Conservation (phyloP, 1,140 invertebrate species). For the Eurosta solidaginis region DNA sequence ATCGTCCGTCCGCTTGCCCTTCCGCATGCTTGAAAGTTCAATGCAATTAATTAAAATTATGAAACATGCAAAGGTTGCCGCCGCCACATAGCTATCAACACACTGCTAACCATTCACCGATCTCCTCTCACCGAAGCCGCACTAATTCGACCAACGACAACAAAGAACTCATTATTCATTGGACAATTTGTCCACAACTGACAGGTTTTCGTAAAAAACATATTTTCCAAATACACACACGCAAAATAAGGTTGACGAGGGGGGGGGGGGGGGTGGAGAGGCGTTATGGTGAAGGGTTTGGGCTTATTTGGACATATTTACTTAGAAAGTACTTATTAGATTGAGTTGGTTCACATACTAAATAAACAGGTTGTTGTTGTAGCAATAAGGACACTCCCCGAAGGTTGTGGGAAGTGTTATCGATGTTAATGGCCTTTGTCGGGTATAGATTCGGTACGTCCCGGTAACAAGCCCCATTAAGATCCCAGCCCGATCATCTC, state of each 20-base stretch:
- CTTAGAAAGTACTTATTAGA: too few relatives aligned
- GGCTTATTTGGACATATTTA: too few relatives aligned
- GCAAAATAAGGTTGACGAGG: too few relatives aligned
- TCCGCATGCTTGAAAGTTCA: conserved; percentile 28
- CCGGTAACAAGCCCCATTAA: too few relatives aligned
- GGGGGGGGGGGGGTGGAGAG: not conserved
- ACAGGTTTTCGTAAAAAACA: conserved; percentile 27
- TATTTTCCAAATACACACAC: conserved; percentile 1
- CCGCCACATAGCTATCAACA: conserved; percentile 11
- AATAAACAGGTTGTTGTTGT: too few relatives aligned
- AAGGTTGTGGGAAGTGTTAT: too few relatives aligned
- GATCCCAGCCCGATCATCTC: too few relatives aligned
- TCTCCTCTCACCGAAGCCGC: not conserved
- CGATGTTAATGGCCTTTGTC: too few relatives aligned
- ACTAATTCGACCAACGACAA: not conserved
- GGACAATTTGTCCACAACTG: conserved; percentile 23
- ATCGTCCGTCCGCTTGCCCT: conserved; percentile 1
- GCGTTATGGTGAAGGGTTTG: not conserved
- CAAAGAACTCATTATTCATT: conserved; percentile 17
- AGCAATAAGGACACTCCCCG: too few relatives aligned
- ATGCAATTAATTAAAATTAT: conserved; percentile 29
- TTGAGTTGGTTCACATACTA: too few relatives aligned
- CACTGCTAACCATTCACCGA: not conserved
- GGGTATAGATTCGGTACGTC: too few relatives aligned
- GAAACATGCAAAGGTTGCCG: conserved; percentile 27